Conservation (phyloP, 2,113 vertebrate genomes). For the Acanthochromis polyacanthus region DNA sequence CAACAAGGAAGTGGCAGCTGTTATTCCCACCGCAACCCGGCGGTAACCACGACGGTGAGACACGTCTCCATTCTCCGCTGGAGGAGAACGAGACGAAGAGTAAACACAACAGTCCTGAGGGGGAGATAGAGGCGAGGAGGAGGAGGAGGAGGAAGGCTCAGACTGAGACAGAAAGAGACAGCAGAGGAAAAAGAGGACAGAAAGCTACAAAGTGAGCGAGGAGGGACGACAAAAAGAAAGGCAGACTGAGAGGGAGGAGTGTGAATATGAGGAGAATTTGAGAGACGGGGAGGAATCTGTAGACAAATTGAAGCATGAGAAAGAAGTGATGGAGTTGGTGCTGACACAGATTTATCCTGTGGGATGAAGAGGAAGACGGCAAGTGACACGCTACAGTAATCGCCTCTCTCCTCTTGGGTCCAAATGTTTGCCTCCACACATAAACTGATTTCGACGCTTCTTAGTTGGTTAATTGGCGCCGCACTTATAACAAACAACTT, state of each 20-base stretch:
- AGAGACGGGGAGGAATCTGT: constrained; percentile 7
- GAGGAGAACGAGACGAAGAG: constrained; percentile 71
- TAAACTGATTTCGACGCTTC: constrained; percentile 49
- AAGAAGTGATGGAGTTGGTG: constrained; percentile 29
- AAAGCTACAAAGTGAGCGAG: constrained; percentile 8
- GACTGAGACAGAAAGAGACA: background rate
- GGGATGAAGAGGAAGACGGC: constrained; percentile 57
- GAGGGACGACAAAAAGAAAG: constrained; percentile 2
- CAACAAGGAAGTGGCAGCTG: constrained; percentile 66
- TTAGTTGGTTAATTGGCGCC: constrained; percentile 61
- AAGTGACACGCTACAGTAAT: constrained; percentile 53
- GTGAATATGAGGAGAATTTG: constrained; percentile 26
- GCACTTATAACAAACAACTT: constrained; percentile 31
- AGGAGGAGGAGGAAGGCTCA: background rate
- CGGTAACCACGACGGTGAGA: constrained; percentile 58
- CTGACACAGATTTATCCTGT: constrained; percentile 35
- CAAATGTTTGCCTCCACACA: constrained; percentile 35
- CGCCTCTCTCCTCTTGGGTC: constrained; percentile 34
- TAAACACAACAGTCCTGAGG: constrained; percentile 67
- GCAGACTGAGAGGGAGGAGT: background rate
- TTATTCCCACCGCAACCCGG: constrained; percentile 60
- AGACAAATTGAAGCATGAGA: constrained; percentile 21
- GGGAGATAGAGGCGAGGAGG: constrained; percentile 10
- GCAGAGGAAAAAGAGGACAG: background rate
- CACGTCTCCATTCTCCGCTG: constrained; percentile 65